phyloP scores from a whole-genome alignment of 2,113 vertebrate genomes.

The Lophotis ruficrista region DNA sequence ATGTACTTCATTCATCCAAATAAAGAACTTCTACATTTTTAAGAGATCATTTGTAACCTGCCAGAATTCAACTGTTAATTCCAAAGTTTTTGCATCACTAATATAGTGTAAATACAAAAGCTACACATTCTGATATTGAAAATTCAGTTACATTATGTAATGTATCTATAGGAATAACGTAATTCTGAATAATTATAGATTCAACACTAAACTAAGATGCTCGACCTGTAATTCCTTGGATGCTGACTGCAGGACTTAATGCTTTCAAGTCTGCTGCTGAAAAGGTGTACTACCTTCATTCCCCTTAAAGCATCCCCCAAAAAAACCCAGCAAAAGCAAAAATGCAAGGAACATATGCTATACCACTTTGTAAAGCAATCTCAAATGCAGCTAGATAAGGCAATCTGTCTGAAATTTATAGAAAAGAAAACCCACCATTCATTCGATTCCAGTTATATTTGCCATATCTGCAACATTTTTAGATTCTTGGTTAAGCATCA shows the following conservation, averaged over 20 bases:
- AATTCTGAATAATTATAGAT: background rate
- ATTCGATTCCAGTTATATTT: background rate
- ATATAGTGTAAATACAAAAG: background rate
- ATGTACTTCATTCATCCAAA: background rate
- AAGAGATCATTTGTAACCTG: background rate
- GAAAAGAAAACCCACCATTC: fast-evolving
- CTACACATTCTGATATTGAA: background rate
- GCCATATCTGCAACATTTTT: background rate
- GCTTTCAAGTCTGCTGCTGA: background rate
- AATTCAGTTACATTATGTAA: background rate
- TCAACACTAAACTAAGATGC: background rate
- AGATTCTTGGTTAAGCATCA: background rate
- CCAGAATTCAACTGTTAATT: background rate
- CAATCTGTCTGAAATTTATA: background rate
- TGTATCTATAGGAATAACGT: fast-evolving
- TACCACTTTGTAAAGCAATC: background rate
- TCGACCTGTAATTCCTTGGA: background rate
- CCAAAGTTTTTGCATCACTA: background rate
- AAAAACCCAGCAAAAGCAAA: background rate
- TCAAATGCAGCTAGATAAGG: background rate
- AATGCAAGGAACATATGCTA: background rate
- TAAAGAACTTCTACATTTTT: background rate
- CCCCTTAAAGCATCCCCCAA: background rate
- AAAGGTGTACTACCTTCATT: background rate
- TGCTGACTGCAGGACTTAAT: background rate